phyloP scores from a whole-genome alignment of 2,113 vertebrate species.

The Otocyon megalotis region DNA sequence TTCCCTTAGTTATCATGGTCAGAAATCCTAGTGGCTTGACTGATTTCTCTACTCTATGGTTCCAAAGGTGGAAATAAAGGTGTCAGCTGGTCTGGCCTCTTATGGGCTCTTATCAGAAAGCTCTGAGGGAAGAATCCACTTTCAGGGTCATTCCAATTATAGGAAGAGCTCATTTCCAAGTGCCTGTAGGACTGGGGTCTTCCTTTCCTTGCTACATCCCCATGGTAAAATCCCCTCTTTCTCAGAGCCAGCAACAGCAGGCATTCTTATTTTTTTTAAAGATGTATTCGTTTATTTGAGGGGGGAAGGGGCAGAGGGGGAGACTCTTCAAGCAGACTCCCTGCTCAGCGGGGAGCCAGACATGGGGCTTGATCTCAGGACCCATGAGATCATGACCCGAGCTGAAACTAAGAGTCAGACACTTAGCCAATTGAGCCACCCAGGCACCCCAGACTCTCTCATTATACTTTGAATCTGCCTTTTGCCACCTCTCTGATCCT shows the following conservation, averaged over 20 bases:
- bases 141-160: background rate
- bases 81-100: background rate
- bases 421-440: background rate
- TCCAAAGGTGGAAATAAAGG: background rate
- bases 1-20: background rate
- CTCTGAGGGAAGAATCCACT: background rate
- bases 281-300: background rate
- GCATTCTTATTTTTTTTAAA: background rate
- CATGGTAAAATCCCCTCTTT: too few relatives aligned
- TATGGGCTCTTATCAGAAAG: background rate
- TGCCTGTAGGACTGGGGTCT: too few relatives aligned
- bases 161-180: background rate
- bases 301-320: background rate
- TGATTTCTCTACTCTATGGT: background rate
- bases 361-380: background rate
- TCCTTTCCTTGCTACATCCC: background rate
- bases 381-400: background rate
- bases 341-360: background rate
- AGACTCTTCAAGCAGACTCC: background rate
- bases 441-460: background rate
- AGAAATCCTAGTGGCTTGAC: background rate
- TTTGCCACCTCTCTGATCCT: background rate
- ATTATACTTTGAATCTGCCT: background rate
- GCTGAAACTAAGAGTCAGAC: background rate
- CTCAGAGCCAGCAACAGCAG: background rate